Percentiles rank a stretch among this genome's conserved stretches.
Evolutionary conservation across 2,113 vertebrate species (phyloP).

Genomic region (Menidia beryllina): DNA sequence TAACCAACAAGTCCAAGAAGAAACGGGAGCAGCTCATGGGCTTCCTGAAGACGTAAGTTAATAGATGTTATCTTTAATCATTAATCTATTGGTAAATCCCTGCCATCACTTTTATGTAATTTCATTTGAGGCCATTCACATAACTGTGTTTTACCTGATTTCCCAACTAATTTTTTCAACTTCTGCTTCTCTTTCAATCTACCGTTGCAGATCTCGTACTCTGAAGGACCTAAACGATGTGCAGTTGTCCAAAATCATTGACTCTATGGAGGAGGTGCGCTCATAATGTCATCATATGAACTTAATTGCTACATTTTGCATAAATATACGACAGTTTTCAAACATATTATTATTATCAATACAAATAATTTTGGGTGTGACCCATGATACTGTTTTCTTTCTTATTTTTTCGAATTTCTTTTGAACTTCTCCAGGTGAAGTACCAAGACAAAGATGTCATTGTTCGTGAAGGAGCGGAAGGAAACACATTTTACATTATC

Average conservation of each 20-base stretch:
- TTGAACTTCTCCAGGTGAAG: constrained; percentile 78
- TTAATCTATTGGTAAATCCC: not conserved
- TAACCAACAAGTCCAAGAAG: constrained; percentile 84
- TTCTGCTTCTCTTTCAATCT: not conserved
- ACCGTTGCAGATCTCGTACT: constrained; percentile 74
- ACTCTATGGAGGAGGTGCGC: constrained; percentile 86
- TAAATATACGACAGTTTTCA: too few relatives aligned
- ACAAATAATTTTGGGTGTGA: not conserved
- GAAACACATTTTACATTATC: constrained; percentile 84
- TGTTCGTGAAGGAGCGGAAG: constrained; percentile 83
- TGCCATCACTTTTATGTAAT: not conserved
- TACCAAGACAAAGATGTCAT: constrained; percentile 82
- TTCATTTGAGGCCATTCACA: too few relatives aligned
- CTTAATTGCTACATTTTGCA: not conserved
- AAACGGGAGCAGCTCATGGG: constrained; percentile 80
- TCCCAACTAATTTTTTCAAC: not conserved
- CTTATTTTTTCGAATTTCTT: not conserved
- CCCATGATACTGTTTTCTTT: not conserved
- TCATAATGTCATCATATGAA: not conserved
- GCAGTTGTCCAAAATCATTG: constrained; percentile 84
- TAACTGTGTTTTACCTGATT: not conserved
- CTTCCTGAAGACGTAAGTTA: constrained; percentile 82
- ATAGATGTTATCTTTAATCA: not conserved
- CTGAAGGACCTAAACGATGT: constrained; percentile 82
- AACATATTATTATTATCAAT: not conserved